Evolutionary conservation across 2,113 vertebrate species (phyloP), one percentile per base, ranked within the genome.

Genomic region (Petromus typicus): DNA sequence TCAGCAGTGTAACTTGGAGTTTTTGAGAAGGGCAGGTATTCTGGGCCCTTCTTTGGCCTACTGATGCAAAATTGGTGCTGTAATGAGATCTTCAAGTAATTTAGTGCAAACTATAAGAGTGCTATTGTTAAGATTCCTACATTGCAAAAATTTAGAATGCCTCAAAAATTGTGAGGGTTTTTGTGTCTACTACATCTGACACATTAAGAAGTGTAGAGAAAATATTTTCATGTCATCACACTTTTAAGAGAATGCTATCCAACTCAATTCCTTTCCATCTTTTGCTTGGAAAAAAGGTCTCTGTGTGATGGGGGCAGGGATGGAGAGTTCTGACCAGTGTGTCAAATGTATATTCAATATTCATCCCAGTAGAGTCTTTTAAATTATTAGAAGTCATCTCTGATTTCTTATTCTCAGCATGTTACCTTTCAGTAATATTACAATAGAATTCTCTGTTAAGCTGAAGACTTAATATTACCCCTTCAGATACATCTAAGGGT

Each of bases 151-250:
- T 82, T 88, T 85, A 45, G 73, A 90, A 94, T 96, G 43, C 4
- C 9, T 86, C 88, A 80, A 97, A 69, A 67, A 92, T 20, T 13
- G 27, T 89, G 95, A 92, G 34, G 12, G 63, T 56, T 43, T 93
- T 37, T 93, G 54, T 78, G 32, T 86, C 89, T 93, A 27, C 66
- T 48, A 81, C 20, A 16, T 67, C 43, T 94, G 73, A 73, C 43
- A 45, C 71, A 81, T 67, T 87, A 95, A 95, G 73, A 75, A 97
- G 57, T 86, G 75, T 96, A 96, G 82, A 64, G 34, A 87, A 96
- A 96, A 94, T 56, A 91, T 92, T 93, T 89, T 93, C 7, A 96
- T 69, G 86, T 91, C 90, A 93, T 34, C 20, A 16, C 64, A 95
- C 63, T 96, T 95, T 97, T 37, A 95, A 83, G 7, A 22, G n/a